Evolutionary conservation across 2,113 vertebrate genomes (phyloP).

Genomic region (Chitala chitala): DNA sequence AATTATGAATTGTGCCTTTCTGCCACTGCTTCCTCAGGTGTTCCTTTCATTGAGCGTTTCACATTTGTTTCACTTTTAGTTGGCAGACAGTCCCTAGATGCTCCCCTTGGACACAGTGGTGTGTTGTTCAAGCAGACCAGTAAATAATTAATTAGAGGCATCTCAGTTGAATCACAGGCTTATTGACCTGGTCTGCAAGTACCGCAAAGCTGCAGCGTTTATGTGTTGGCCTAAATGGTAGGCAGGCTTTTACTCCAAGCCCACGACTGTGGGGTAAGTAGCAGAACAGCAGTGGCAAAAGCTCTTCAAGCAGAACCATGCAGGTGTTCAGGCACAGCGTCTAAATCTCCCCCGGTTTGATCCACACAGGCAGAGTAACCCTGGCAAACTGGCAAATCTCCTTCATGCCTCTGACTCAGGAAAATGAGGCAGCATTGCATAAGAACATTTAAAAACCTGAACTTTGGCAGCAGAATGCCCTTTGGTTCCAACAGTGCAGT

Average conservation of each 20-base stretch:
- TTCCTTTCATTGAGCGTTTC: too few species aligned
- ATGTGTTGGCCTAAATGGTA: not conserved
- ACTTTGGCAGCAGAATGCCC: not conserved
- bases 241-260: too few species aligned
- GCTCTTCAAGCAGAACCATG: not conserved
- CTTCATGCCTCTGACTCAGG: not conserved
- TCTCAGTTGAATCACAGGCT: too few species aligned
- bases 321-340: not conserved
- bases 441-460: conserved; percentile 1
- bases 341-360: conserved; percentile 7
- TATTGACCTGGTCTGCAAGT: not conserved
- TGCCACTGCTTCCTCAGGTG: too few species aligned
- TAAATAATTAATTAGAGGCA: too few species aligned
- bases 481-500: not conserved
- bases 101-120: too few species aligned
- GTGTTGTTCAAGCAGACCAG: too few species aligned
- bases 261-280: not conserved
- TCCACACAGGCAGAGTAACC: not conserved
- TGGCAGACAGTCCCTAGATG: too few species aligned
- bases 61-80: too few species aligned
- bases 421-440: not conserved
- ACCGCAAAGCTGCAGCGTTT: not conserved
- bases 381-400: not conserved
- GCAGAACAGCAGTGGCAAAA: not conserved
- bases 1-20: too few species aligned